Conservation (phyloP, 2,797 vertebrate genomes). For the Platyrinchus mystaceus region DNA sequence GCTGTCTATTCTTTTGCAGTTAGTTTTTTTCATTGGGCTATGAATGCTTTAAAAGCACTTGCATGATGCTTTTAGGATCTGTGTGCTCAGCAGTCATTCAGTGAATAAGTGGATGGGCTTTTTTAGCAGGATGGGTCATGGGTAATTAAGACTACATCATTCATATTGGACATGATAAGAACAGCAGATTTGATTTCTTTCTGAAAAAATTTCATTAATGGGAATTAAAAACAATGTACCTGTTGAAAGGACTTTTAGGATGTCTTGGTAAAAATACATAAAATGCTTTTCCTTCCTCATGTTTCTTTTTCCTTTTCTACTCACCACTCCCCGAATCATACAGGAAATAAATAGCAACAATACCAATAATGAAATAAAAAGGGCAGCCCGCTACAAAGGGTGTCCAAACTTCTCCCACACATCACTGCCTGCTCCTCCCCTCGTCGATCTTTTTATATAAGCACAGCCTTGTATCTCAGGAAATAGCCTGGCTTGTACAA, state of each 20-base stretch:
- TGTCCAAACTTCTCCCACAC: background rate
- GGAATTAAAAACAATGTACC: background rate
- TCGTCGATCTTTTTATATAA: background rate
- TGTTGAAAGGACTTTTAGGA: background rate
- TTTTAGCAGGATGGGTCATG: background rate
- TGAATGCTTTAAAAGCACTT: background rate
- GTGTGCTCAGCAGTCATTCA: background rate
- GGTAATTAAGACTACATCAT: background rate
- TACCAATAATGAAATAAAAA: background rate
- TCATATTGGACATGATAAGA: background rate
- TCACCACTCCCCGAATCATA: background rate
- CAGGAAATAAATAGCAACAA: background rate
- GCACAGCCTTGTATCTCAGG: background rate
- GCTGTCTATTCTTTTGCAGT: background rate
- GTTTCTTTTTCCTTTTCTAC: background rate
- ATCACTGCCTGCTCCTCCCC: background rate
- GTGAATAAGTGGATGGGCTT: background rate
- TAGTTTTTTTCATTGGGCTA: background rate
- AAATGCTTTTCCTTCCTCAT: background rate
- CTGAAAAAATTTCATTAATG: background rate
- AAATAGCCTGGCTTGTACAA: conserved; percentile 29
- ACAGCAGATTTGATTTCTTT: background rate
- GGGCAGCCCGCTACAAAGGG: background rate
- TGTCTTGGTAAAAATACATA: background rate
- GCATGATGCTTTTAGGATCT: background rate